Base-by-base conservation (phyloP, 2,797 vertebrate genomes). In the Tauraco hartlaubi region DNA sequence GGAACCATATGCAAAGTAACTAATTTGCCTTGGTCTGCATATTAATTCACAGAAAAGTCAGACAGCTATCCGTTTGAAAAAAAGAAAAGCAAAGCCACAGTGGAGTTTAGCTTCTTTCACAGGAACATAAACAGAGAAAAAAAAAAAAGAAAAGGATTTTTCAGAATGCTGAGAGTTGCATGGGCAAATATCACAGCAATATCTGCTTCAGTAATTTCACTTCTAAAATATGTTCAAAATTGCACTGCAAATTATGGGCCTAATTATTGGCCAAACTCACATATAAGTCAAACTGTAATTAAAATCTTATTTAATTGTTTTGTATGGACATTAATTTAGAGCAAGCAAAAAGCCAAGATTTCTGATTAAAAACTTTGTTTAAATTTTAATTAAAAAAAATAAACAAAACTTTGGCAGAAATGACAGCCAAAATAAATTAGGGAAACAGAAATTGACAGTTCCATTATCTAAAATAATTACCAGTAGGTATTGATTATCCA, bases 401-500 rank as follows among this genome's bases (percentile, higher is more conserved):
- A 22, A 58, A 64, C 52, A 85, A 56, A 52, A 14, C 12, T 54
- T 39, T 7, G 9, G 35, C 19, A 89, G 74, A 85, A 85, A 48
- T 29, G 20, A 82, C 18, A 67, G 49, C 19, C 49, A 90, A 58
- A 85, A 43, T 52, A 63, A 85, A 80, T 83, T 69, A 74, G 31
- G 26, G 17, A 77, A 55, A 41, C 9, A 71, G 58, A 91, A 88
- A 35, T 9, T 44, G 8, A 66, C n/a, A 44, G 31, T 37, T 91
- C 37, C 25, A 63, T 86, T 86, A 81, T 64, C 37, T 51, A 52
- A 79, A 69, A 71, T 73, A 79, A 87, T 85, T 92, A 46, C 28
- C 54, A 66, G 31, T 8, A 92, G n/a, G 10, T 91, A 91, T 85
- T 67, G 87, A 92, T 96, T 79, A 89, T 66, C 33, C 58, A 87